Percentiles rank a stretch among this genome's conserved stretches.
Evolutionary conservation across 2,113 vertebrate genomes (phyloP).

Genomic region (Anolis carolinensis): DNA sequence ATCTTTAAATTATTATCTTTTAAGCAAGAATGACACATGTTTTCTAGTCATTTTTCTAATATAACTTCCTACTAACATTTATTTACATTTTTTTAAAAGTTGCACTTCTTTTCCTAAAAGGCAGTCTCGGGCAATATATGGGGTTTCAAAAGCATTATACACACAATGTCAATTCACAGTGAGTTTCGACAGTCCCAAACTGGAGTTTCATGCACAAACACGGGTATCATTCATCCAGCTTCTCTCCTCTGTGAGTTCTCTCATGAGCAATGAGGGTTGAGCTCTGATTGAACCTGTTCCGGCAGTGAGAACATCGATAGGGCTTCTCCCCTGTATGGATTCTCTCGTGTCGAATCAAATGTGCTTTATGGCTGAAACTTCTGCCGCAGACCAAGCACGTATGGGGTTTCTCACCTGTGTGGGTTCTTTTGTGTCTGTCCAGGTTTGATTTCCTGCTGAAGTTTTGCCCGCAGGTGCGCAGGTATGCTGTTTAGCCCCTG

Average conservation of each 20-base stretch:
- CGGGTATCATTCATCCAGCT: conserved; percentile 51
- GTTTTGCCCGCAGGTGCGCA: conserved; percentile 67
- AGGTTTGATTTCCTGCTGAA: conserved; percentile 69
- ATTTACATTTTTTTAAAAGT: background rate
- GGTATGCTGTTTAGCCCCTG: conserved; percentile 68
- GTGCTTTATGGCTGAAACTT: conserved; percentile 65
- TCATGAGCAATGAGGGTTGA: conserved; percentile 63
- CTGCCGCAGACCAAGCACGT: conserved; percentile 53
- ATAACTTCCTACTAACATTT: background rate
- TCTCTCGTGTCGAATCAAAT: conserved; percentile 62
- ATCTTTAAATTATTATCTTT: too few species aligned
- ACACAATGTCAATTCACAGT: background rate
- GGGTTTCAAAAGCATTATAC: background rate
- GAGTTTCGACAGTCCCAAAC: background rate
- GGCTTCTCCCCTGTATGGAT: conserved; percentile 69
- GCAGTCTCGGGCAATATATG: background rate
- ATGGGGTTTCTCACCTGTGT: conserved; percentile 68
- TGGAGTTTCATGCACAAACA: background rate
- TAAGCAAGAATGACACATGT: too few species aligned
- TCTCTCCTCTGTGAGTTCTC: conserved; percentile 65
- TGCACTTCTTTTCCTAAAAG: background rate
- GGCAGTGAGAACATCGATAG: conserved; percentile 61
- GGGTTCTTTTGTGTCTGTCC: conserved; percentile 65
- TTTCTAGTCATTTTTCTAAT: background rate
- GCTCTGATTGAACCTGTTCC: conserved; percentile 65